These are phyloP conservation scores for Molanna angustata DNA, from an alignment of 2,888 invertebrate species.

Conservation along the genomic window DNA sequence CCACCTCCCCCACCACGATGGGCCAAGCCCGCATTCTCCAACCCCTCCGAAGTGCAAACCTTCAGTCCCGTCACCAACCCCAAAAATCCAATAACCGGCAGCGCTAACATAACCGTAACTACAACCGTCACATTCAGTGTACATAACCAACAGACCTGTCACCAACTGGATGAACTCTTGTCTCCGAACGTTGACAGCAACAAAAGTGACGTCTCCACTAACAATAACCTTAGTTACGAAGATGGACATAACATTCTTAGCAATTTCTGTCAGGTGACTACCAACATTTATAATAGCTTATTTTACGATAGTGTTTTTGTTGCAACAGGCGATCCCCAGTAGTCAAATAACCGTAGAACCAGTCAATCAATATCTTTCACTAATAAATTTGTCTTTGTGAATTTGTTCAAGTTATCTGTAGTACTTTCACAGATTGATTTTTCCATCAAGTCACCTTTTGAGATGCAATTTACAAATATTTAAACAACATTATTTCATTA, in stretches of 20 bases:
- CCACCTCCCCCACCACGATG: slow-evolving; percentile 84
- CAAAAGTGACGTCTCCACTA: slow-evolving; percentile 24
- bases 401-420: no score
- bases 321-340: no score
- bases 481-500: no score
- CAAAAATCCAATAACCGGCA: slow-evolving; percentile 53
- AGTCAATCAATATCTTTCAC: no score
- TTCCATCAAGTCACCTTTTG: no score
- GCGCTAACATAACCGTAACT: slow-evolving; percentile 73
- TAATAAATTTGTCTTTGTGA: no score
- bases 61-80: slow-evolving; percentile 47
- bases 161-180: slow-evolving; percentile 37
- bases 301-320: not conserved
- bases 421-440: no score
- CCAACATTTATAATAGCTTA: not conserved
- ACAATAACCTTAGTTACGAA: slow-evolving; percentile 26
- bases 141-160: slow-evolving; percentile 52
- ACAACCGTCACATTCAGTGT: slow-evolving; percentile 85
- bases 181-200: slow-evolving; percentile 27
- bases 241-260: slow-evolving; percentile 21
- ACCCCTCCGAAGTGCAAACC: slow-evolving; percentile 46
- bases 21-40: slow-evolving; percentile 68
- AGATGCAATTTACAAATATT: no score
- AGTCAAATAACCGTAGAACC: no score
- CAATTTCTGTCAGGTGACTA: slow-evolving; percentile 29